These are phyloP conservation scores for Vandiemenella viatica DNA, from an alignment of 2,888 invertebrate species.

Conservation along the genomic window DNA sequence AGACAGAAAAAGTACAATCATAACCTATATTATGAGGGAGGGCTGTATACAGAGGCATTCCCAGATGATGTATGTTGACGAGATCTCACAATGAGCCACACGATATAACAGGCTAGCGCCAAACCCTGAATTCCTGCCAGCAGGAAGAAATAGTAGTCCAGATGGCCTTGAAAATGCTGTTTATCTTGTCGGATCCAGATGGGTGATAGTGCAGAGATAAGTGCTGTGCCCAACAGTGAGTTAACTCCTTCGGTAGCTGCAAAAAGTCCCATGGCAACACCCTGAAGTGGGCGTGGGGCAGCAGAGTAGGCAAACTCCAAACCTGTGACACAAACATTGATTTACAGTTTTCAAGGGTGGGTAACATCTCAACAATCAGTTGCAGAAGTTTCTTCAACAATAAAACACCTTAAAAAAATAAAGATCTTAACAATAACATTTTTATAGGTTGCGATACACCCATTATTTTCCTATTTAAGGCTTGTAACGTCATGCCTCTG, in stretches of 20 bases:
- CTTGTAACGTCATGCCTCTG: no score
- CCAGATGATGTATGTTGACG: neutral
- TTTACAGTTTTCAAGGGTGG: neutral
- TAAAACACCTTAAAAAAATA: no score
- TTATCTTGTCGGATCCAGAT: constrained; percentile 24
- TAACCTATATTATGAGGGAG: neutral
- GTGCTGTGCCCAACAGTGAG: constrained; percentile 28
- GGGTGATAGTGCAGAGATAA: constrained; percentile 24
- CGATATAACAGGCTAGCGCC: constrained; percentile 20
- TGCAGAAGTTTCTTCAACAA: no score
- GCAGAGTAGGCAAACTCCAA: constrained; percentile 33
- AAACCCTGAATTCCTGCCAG: constrained; percentile 26
- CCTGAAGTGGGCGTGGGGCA: constrained; percentile 32
- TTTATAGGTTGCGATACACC: no score
- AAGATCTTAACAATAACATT: no score
- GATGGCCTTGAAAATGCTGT: constrained; percentile 30
- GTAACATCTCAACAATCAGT: no score
- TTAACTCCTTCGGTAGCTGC: constrained; percentile 32
- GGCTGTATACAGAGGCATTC: neutral
- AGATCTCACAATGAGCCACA: constrained; percentile 9
- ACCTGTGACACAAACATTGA: constrained; percentile 22
- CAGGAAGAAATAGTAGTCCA: constrained; percentile 32
- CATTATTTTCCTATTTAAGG: no score
- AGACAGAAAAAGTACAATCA: no score
- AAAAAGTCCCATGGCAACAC: constrained; percentile 34